A percentile compares a stretch with the other conserved stretches of the same genome.
Evolutionary conservation across 2,113 vertebrate species (phyloP).

Genomic region (Orthonyx spaldingii): DNA sequence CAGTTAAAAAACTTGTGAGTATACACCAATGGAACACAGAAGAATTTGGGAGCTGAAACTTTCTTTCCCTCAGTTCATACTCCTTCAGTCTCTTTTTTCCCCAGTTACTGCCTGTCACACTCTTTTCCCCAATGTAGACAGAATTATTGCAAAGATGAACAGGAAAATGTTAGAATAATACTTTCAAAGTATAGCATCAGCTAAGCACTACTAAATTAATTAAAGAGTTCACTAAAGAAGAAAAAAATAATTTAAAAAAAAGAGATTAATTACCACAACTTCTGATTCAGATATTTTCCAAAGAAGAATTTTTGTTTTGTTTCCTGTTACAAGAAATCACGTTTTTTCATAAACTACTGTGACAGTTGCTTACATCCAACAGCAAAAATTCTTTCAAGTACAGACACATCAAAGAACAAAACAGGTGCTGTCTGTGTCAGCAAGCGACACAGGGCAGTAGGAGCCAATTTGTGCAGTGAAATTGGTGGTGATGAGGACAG

Average conservation of each 20-base stretch:
- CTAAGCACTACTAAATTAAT: background rate
- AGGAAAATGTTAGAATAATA: background rate
- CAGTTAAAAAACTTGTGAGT: background rate
- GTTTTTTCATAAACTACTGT: background rate
- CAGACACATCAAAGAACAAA: background rate
- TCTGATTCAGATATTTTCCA: background rate
- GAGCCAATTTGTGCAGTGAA: background rate
- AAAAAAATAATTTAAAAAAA: background rate
- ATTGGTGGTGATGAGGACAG: rapidly evolving
- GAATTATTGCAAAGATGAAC: background rate
- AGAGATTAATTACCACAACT: background rate
- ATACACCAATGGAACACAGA: background rate
- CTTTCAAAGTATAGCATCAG: background rate
- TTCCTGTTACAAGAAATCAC: background rate
- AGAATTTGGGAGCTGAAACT: background rate
- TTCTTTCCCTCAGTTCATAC: background rate
- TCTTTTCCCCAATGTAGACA: background rate
- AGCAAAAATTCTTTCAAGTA: background rate
- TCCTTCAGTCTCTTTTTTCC: background rate
- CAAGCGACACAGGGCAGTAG: background rate
- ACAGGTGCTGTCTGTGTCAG: background rate
- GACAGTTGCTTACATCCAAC: background rate
- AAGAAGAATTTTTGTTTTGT: background rate
- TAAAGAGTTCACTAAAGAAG: background rate
- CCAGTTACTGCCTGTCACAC: background rate